phyloP scores from a whole-genome alignment of 2,113 vertebrate species.

The Oncorhynchus tshawytscha region DNA sequence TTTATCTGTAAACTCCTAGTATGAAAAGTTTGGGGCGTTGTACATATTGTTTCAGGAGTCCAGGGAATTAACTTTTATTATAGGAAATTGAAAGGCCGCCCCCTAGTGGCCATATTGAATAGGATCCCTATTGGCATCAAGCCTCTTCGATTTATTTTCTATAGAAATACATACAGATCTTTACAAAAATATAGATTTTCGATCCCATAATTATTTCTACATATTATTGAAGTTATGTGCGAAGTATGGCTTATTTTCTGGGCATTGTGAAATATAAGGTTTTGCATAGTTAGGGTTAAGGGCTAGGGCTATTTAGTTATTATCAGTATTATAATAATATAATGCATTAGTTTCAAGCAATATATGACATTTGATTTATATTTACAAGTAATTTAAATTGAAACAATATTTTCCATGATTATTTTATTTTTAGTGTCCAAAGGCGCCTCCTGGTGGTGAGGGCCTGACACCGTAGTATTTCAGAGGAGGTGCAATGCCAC shows the following conservation, averaged over 20 bases:
- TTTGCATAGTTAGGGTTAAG: not conserved
- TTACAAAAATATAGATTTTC: not conserved
- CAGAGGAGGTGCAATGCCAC: slow-evolving; percentile 40
- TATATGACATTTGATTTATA: not conserved
- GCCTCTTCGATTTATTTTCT: not conserved
- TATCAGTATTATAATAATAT: too few relatives aligned
- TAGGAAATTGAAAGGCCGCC: slow-evolving; percentile 50
- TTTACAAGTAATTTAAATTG: not conserved
- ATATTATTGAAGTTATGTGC: not conserved
- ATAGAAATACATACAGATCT: not conserved
- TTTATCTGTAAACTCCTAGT: slow-evolving; percentile 34
- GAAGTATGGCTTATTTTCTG: not conserved
- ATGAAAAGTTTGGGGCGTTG: slow-evolving; percentile 73
- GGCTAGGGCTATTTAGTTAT: not conserved
- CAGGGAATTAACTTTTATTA: slow-evolving; percentile 46
- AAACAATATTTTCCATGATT: not conserved
- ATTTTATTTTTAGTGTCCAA: not conserved
- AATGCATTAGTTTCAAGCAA: too few relatives aligned
- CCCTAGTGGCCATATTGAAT: slow-evolving; percentile 58
- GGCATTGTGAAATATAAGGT: not conserved
- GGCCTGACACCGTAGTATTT: slow-evolving; percentile 28
- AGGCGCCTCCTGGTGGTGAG: slow-evolving; percentile 60
- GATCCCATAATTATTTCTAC: not conserved
- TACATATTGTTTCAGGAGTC: slow-evolving; percentile 68
- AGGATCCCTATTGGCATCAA: slow-evolving; percentile 35